These are phyloP conservation scores for Prionace glauca DNA, from an alignment of 2,797 vertebrate genomes.

Conservation along the genomic window DNA sequence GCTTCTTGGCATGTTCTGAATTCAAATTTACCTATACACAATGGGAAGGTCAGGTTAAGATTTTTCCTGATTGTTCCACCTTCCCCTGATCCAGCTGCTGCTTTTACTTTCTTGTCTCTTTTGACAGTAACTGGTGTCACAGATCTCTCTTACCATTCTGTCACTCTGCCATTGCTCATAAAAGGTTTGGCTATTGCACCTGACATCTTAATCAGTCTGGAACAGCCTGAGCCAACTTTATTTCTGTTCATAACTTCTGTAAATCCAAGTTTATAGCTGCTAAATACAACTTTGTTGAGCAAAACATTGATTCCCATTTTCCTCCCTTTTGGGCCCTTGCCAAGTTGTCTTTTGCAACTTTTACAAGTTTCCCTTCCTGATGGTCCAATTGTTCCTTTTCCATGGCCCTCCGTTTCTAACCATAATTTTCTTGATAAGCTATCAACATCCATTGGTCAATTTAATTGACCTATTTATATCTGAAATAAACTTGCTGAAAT, in stretches of 20 bases:
- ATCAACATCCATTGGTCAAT: not conserved
- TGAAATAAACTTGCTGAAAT: not conserved
- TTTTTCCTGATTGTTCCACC: not conserved
- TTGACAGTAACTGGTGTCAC: not conserved
- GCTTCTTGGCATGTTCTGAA: too few species aligned
- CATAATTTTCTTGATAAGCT: not conserved
- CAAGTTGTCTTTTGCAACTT: not conserved
- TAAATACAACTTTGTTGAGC: conserved; percentile 10
- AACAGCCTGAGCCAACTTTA: not conserved
- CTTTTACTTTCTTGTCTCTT: not conserved
- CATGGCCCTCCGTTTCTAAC: not conserved
- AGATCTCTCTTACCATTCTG: not conserved
- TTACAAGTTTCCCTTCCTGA: not conserved
- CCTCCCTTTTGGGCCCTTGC: not conserved
- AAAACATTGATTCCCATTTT: not conserved
- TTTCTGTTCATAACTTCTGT: not conserved
- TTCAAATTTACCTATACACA: not conserved
- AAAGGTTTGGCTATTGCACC: not conserved
- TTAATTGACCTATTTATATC: not conserved
- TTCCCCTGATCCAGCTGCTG: not conserved
- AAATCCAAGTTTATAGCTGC: not conserved
- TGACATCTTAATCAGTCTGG: not conserved
- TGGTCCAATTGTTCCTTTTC: not conserved
- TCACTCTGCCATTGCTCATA: not conserved
- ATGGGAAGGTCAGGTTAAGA: not conserved